Conservation (phyloP, 2,797 vertebrate species). For the Neoniphon sammara region DNA sequence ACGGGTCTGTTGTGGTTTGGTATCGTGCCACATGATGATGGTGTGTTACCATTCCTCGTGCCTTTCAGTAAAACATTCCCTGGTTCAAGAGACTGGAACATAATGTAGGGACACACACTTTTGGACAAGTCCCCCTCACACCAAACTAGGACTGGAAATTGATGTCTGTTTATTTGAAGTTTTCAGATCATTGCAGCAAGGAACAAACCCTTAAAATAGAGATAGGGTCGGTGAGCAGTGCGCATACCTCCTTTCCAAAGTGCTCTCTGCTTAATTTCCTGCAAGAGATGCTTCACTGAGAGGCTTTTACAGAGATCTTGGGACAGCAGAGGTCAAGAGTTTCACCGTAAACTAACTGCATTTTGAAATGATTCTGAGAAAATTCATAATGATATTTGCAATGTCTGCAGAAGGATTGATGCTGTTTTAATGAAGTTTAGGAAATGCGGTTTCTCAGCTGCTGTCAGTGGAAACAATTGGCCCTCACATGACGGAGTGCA, state of each 20-base stretch:
- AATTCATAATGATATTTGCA: not conserved
- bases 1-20: conserved; percentile 36
- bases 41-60: conserved; percentile 26
- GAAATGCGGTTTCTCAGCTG: not conserved
- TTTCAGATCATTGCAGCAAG: conserved; percentile 68
- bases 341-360: not conserved
- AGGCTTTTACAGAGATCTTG: conserved; percentile 20
- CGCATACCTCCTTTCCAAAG: conserved; percentile 48
- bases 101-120: conserved; percentile 45
- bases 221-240: conserved; percentile 52
- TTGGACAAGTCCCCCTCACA: conserved; percentile 61
- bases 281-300: conserved; percentile 20
- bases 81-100: conserved; percentile 54
- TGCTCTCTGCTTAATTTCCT: conserved; percentile 59
- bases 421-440: not conserved
- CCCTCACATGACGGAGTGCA: not conserved
- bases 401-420: not conserved
- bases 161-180: conserved; percentile 75
- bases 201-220: conserved; percentile 71
- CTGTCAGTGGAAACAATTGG: not conserved
- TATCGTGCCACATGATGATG: conserved; percentile 37
- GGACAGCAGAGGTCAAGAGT: conserved; percentile 7
- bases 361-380: conserved; percentile 4
- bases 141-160: conserved; percentile 82
- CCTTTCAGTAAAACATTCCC: conserved; percentile 48